Evolutionary conservation across 1,140 invertebrate genomes (phyloP).

Genomic region (Homalodisca vitripennis): DNA sequence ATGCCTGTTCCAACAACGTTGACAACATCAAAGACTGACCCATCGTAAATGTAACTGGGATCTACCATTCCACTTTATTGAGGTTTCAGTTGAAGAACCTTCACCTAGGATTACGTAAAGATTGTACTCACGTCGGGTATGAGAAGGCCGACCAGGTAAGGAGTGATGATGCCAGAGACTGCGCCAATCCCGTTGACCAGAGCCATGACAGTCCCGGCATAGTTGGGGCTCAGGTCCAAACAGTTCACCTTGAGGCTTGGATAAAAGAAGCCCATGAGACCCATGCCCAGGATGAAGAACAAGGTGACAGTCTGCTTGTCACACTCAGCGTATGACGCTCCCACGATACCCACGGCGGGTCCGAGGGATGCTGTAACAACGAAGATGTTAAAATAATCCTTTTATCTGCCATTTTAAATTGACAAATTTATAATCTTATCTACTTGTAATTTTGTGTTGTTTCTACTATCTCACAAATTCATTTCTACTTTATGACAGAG

Average conservation of each 20-base stretch:
- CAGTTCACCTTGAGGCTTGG: slow-evolving; percentile 73
- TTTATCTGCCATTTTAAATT: too few relatives aligned
- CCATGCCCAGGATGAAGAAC: slow-evolving; percentile 67
- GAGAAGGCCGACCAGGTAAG: slow-evolving; percentile 70
- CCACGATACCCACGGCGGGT: slow-evolving; percentile 73
- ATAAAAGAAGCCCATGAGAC: slow-evolving; percentile 70
- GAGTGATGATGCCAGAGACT: slow-evolving; percentile 72
- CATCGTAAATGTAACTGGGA: background rate
- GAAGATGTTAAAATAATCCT: too few relatives aligned
- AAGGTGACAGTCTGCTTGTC: slow-evolving; percentile 59
- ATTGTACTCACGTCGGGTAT: slow-evolving; percentile 61
- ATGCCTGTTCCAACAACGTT: background rate
- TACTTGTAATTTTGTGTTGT: too few relatives aligned
- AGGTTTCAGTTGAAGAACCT: background rate
- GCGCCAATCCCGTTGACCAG: slow-evolving; percentile 79
- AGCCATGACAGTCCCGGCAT: slow-evolving; percentile 76
- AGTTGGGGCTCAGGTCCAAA: slow-evolving; percentile 77
- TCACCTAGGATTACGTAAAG: background rate
- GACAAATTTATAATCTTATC: too few relatives aligned
- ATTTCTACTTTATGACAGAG: too few relatives aligned
- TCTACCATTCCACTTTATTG: background rate
- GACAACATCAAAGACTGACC: too few relatives aligned
- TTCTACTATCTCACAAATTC: too few relatives aligned
- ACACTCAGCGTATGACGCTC: slow-evolving; percentile 76
- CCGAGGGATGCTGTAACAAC: slow-evolving; percentile 61